Base-by-base conservation (phyloP, 2,113 vertebrate genomes). In the Scomber colias region DNA sequence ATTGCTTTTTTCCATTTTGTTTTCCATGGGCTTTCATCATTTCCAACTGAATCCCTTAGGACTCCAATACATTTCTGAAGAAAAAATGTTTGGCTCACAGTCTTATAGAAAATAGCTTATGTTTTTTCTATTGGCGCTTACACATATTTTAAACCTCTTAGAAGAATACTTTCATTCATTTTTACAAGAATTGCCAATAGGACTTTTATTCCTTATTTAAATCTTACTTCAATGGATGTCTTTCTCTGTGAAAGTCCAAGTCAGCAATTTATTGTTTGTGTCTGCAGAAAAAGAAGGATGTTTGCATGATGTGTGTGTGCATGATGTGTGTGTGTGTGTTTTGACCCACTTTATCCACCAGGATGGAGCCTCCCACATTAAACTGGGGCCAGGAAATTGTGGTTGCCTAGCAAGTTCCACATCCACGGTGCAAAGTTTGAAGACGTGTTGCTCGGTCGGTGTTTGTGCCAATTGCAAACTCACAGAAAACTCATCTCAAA, bases 361-460 rank as follows among this genome's bases (percentile, higher is more conserved):
- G 80, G 31, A 53, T 21, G 82, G 82, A 69, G 56, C 86, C 91
- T 87, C 92, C 91, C 86, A 81, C 86, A 44, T 30, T 30, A 19
- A 75, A 60, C 63, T 19, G 55, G 24, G 6, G 68, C 60, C 91
- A 90, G 90, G 88, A 92, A 89, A 71, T 21, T 73, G 82, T 45
- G 85, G 92, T 92, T 81, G 87, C 87, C 61, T 80, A 83, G 87
- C 84, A 87, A 92, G 77, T 89, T 90, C 76, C 48, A 55, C 78
- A 53, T 83, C 79, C 53, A 54, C 79, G 53, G 87, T 78, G 62
- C 66, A 86, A 92, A 91, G 86, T 91, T 85, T 80, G 54, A 11
- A 85, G 90, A 85, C 81, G 89, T 46, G 56, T 48, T 14, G 55
- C 44, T 70, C 57, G 48, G 13, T 69, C 40, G 19, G 27, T 61